These are phyloP conservation scores for Onychomys leucogaster DNA, from an alignment of 2,797 vertebrate species.

Conservation along the genomic window DNA sequence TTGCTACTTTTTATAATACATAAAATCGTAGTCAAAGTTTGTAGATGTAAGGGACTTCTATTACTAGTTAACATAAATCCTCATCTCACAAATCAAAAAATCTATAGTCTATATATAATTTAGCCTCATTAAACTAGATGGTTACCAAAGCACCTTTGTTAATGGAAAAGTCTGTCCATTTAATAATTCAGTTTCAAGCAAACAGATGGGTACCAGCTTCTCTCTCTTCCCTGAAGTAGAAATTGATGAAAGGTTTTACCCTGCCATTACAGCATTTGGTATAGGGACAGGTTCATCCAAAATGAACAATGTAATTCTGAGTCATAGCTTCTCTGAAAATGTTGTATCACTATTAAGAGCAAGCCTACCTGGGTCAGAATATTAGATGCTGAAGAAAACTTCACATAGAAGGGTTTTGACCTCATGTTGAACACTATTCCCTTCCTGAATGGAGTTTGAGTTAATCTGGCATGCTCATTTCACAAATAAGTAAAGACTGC, in stretches of 20 bases:
- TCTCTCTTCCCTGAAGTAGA: background rate
- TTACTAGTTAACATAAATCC: conserved; percentile 11
- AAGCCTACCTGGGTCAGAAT: conserved; percentile 6
- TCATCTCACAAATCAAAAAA: conserved; percentile 43
- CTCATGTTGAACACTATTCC: background rate
- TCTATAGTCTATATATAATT: background rate
- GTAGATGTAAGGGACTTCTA: background rate
- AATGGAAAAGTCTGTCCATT: background rate
- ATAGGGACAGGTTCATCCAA: background rate
- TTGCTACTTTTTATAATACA: background rate
- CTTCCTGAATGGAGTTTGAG: background rate
- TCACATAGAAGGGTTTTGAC: background rate
- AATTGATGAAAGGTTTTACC: background rate
- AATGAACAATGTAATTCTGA: background rate
- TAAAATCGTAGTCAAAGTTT: conserved; percentile 46
- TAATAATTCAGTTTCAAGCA: background rate
- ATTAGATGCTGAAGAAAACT: background rate
- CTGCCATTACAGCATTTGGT: background rate
- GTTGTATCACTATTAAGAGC: background rate
- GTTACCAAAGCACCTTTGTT: background rate
- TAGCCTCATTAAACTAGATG: conserved; percentile 29
- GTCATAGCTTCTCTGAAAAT: background rate
- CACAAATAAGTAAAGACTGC: background rate
- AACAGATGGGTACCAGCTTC: background rate
- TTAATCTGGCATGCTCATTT: conserved; percentile 20